These are phyloP conservation scores for Nothoprocta pentlandii DNA, from an alignment of 2,113 vertebrate genomes.

Conservation along the genomic window DNA sequence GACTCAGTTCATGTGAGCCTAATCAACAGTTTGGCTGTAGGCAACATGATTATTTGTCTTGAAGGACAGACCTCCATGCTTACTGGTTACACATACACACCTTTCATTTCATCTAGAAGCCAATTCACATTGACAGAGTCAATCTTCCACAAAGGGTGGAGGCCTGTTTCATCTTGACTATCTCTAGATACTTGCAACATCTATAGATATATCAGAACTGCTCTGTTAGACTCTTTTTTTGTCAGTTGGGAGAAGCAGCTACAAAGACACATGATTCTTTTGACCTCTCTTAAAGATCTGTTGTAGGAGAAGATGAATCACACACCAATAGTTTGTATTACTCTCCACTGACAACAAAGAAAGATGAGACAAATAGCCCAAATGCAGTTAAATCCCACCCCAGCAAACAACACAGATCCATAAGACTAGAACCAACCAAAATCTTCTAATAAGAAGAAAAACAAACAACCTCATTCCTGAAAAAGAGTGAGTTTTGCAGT, in stretches of 20 bases:
- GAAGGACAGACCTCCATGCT: not conserved
- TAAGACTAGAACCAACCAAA: not conserved
- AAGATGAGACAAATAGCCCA: not conserved
- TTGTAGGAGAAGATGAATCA: conserved; percentile 4
- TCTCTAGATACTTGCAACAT: not conserved
- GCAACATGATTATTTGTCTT: rapidly evolving
- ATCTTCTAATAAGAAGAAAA: not conserved
- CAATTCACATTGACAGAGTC: not conserved
- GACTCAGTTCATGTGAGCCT: not conserved
- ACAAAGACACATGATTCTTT: conserved; percentile 42
- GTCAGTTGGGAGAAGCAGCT: conserved; percentile 20
- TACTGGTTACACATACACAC: not conserved
- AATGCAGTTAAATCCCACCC: not conserved
- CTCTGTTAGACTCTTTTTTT: conserved; percentile 1
- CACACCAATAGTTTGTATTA: conserved; percentile 32
- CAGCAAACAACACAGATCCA: not conserved
- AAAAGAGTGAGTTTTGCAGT: not conserved
- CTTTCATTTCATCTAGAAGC: not conserved
- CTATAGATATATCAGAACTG: not conserved
- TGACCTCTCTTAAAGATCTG: not conserved
- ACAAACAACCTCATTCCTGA: not conserved
- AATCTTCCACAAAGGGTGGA: not conserved
- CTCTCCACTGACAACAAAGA: conserved; percentile 11
- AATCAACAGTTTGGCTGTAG: not conserved
- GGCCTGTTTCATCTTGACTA: not conserved